Evolutionary conservation across 2,113 vertebrate species (phyloP), one percentile per base, ranked within the genome.

Genomic region (Triplophysa rosa): DNA sequence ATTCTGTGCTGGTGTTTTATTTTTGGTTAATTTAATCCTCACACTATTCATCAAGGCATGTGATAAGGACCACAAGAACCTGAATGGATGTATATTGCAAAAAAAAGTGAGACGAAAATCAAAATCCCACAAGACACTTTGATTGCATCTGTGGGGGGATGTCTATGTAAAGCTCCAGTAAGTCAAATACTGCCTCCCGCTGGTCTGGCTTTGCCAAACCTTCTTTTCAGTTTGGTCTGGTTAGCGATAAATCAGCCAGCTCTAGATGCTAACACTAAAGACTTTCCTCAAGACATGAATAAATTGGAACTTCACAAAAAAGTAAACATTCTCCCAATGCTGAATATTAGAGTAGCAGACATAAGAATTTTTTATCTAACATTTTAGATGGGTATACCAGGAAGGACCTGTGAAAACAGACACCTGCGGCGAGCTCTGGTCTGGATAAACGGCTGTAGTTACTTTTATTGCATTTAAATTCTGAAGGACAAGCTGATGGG

Each of bases 1-100:
- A 85, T 80, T 84, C 86, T 82, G 84, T 86, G 90, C 91, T 93
- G 91, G 90, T 91, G 90, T 86, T 90, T 83, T 80, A 14, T 87
- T 90, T 90, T 75, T 88, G 85, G 82, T 90, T 87, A 86, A 76
- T 88, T 88, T 73, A 83, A 76, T 82, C 63, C 87, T 67, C 80
- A 83, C 75, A 78, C 80, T 49, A 70, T 84, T 84, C 37, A 74
- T 10, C 19, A 49, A 70, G n/a, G 65, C 23, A 21, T 62, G 13
- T 67, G 14, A 52, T 59, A 66, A 59, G 24, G 45, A 21, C 40
- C 59, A 82, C 67, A 61, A 33, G 26, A 42, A 68, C 45, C 17
- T 21, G 33, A 67, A 65, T 19, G 4, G 23, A 76, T 62, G 16
- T 65, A 4, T 59, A 58, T 83, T 76, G 79, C 75, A 42, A 45